A percentile compares a stretch with the other conserved stretches of the same genome.
Conservation (phyloP, 2,797 vertebrate species). For the Clarias platycephalus region DNA sequence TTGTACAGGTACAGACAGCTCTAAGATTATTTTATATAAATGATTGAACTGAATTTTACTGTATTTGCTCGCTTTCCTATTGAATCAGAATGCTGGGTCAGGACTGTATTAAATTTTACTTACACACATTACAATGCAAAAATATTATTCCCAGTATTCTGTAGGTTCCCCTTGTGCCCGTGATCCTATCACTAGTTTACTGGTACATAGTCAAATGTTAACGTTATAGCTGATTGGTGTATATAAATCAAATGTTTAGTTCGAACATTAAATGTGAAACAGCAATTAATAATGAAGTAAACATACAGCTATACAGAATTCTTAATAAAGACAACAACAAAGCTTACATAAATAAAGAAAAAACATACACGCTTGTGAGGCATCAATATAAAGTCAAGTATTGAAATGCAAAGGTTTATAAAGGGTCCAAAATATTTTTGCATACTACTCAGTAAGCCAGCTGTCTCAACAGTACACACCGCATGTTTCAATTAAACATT, state of each 20-base stretch:
- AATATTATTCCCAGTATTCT: no score
- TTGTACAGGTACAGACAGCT: no score
- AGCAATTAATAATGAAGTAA: background rate
- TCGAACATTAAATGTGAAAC: background rate
- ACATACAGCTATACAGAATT: background rate
- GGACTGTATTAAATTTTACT: no score
- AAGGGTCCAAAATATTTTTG: background rate
- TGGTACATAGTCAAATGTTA: no score
- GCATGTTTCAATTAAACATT: background rate
- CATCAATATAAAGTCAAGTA: background rate
- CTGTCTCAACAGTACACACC: background rate
- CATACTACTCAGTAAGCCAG: background rate
- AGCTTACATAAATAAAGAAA: background rate
- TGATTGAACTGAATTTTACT: no score
- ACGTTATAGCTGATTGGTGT: no score
- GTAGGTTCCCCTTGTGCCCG: no score
- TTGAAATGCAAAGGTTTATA: background rate
- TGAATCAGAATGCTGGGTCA: no score
- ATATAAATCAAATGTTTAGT: background rate
- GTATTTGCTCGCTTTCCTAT: no score
- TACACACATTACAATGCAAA: no score
- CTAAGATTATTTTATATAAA: no score
- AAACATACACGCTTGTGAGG: background rate
- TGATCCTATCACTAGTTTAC: no score
- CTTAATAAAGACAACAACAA: background rate